These are phyloP conservation scores for Amphimedon queenslandica DNA, from an alignment of 37 sponge, comb jelly and placozoan genomes.

Conservation along the genomic window DNA sequence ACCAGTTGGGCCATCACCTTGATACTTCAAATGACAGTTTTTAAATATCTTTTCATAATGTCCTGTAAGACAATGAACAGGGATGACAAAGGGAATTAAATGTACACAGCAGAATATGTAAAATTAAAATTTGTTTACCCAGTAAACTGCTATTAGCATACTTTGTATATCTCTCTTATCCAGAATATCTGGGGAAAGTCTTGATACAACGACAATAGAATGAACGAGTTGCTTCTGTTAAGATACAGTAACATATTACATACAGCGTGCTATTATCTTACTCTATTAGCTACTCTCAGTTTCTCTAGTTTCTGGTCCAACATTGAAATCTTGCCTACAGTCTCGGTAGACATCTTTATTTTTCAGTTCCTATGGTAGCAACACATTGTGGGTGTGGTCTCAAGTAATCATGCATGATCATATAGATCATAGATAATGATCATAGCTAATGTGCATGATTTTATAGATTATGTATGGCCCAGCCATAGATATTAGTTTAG, in stretches of 20 bases:
- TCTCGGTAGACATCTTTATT: conserved; percentile 20
- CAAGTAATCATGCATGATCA: too few relatives aligned
- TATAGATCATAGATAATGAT: too few relatives aligned
- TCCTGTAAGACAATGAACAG: conserved; percentile 3
- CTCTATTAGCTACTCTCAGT: conserved; percentile 48
- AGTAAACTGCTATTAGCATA: conserved; percentile 3
- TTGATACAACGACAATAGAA: conserved; percentile 30
- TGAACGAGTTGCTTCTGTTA: conserved; percentile 51
- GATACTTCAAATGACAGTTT: conserved; percentile 51
- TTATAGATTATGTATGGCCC: too few relatives aligned
- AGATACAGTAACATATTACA: neutral
- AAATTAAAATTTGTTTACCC: neutral
- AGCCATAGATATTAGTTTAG: too few relatives aligned
- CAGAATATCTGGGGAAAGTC: conserved; percentile 43
- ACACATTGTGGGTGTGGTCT: too few relatives aligned
- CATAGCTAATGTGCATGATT: too few relatives aligned
- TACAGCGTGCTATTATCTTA: too few relatives aligned
- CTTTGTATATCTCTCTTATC: conserved; percentile 67
- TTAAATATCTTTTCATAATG: conserved; percentile 72
- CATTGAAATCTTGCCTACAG: conserved; percentile 27
- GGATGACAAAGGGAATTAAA: neutral
- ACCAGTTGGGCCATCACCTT: conserved; percentile 78
- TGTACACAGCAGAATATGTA: neutral
- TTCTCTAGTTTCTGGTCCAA: conserved; percentile 49
- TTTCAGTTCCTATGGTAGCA: too few relatives aligned